phyloP scores from a whole-genome alignment of 2,113 vertebrate genomes.

The Gymnarchus niloticus region DNA sequence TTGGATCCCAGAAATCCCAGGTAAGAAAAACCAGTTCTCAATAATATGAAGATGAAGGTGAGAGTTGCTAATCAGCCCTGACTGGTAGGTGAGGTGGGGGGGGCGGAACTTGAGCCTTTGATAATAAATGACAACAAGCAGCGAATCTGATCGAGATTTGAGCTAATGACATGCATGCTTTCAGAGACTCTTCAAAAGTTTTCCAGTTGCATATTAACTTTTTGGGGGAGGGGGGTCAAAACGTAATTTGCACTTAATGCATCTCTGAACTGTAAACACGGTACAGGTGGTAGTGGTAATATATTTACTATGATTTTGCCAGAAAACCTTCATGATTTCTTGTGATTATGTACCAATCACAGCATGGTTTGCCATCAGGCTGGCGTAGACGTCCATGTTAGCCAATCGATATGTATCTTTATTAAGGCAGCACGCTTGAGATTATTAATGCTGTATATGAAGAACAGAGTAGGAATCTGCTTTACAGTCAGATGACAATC shows the following conservation, averaged over 20 bases:
- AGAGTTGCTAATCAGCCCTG: not conserved
- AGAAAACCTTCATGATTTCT: not conserved
- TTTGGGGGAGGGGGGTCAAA: not conserved
- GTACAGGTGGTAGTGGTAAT: no score
- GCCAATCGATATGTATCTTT: not conserved
- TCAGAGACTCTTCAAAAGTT: not conserved
- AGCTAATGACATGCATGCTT: not conserved
- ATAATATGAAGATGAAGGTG: not conserved
- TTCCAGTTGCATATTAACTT: no score
- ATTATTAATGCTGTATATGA: not conserved
- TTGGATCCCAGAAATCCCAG: conserved; percentile 65
- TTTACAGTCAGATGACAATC: not conserved
- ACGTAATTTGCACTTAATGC: not conserved
- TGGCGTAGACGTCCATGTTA: not conserved
- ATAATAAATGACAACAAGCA: not conserved
- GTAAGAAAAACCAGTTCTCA: conserved; percentile 60
- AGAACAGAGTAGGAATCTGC: not conserved
- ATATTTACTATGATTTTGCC: not conserved
- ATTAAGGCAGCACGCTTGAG: not conserved
- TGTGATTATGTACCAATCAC: not conserved
- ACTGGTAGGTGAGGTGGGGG: not conserved
- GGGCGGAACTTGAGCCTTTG: not conserved
- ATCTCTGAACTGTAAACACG: no score
- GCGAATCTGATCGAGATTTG: not conserved
- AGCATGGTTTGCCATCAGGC: not conserved